Conservation (phyloP, 2,888 invertebrate genomes). For the Coronaproctus castanopsis region DNA sequence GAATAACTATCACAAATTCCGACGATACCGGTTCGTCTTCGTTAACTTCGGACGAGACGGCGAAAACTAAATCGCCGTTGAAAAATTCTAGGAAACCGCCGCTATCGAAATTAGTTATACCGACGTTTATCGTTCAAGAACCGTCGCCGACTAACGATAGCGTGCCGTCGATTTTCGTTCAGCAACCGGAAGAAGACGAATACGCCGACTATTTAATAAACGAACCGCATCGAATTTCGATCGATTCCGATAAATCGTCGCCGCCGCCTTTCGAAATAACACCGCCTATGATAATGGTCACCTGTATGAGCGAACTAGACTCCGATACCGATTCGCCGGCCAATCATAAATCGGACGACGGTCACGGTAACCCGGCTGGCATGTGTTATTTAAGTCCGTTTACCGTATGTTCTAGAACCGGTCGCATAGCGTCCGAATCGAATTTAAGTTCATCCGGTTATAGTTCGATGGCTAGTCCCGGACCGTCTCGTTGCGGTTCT, state of each 20-base stretch:
- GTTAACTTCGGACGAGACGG: background rate
- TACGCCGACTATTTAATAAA: constrained; percentile 9
- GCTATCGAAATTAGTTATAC: constrained; percentile 31
- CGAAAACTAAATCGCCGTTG: background rate
- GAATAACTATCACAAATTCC: background rate
- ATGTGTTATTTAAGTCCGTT: constrained; percentile 63
- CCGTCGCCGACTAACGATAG: constrained; percentile 40
- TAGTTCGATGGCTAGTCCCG: constrained; percentile 67
- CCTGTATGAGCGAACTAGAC: constrained; percentile 52
- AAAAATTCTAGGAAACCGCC: background rate
- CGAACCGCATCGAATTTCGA: too few relatives aligned
- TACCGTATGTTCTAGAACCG: constrained; percentile 46
- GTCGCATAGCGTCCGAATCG: constrained; percentile 59
- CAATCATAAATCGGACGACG: constrained; percentile 22
- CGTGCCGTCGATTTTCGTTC: constrained; percentile 22
- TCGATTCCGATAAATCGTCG: constrained; percentile 39
- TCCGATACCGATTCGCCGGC: constrained; percentile 44
- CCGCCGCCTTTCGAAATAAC: constrained; percentile 19
- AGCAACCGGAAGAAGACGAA: constrained; percentile 33
- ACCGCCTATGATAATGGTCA: constrained; percentile 51
- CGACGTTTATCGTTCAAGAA: constrained; percentile 42
- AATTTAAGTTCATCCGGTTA: constrained; percentile 68
- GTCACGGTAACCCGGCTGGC: constrained; percentile 25
- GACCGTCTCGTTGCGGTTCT: constrained; percentile 59
- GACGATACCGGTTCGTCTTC: background rate